Base-by-base conservation (phyloP, 2,113 vertebrate species). In the Channa argus region DNA sequence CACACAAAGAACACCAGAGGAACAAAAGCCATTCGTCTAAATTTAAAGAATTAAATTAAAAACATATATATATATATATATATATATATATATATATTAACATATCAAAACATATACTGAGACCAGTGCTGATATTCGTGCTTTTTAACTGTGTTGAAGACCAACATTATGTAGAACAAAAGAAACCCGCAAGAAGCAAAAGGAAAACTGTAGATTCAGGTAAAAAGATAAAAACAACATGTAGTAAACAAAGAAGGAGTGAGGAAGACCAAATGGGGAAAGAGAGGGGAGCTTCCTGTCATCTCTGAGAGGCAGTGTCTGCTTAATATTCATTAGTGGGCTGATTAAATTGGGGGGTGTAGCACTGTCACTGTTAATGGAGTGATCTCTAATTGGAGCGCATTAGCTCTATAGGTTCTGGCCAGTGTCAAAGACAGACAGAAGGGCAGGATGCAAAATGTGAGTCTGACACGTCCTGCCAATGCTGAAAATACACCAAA, bases 321-420 rank as follows among this genome's bases (percentile, higher is more conserved):
- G 89, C 75, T 89, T 80, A 85, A 82, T 90, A 81, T 93, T 91
- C 86, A 87, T 93, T 90, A 88, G 41, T 53, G 39, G 43, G 43
- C 79, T 92, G 87, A 92, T 90, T 92, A 83, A 91, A 93, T 92
- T 86, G 82, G 80, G 79, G 83, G 88, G 89, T 91, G 89, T 92
- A 90, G 89, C 84, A 49, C 90, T 90, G 90, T 92, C 90, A 89
- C 86, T 82, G 79, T 84, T 92, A 91, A 92, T 92, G 88, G 89
- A 92, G 89, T 88, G 85, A 86, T 90, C 74, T 87, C 90, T 92
- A 92, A 92, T 91, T 91, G 87, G 81, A 77, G 64, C 41, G 36
- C 79, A 84, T 86, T 83, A 89, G 79, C 82, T 80, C 62, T 71
- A 54, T 63, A 62, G 79, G 85, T 55, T 87, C 89, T 92, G 92